Evolutionary conservation across 2,888 invertebrate genomes (phyloP).

Genomic region (Ephialtes manifestator): DNA sequence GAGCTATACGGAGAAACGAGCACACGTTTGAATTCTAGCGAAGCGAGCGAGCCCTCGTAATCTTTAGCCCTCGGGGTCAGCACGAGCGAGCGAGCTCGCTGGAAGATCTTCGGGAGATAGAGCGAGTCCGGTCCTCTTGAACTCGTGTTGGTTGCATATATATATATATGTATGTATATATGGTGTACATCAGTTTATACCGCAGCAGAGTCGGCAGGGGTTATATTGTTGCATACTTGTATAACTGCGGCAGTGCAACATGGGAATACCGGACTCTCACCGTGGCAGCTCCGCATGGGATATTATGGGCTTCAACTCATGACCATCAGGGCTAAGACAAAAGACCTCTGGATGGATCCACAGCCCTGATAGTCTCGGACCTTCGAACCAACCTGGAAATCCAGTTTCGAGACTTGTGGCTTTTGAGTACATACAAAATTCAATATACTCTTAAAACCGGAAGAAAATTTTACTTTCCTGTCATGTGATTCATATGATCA

Average conservation of each 20-base stretch:
- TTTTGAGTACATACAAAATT: background rate
- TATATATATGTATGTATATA: constrained; percentile 11
- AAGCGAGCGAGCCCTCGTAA: constrained; percentile 80
- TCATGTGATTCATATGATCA: too few relatives aligned
- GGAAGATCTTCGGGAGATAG: constrained; percentile 70
- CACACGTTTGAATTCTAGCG: constrained; percentile 77
- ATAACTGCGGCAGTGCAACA: constrained; percentile 49
- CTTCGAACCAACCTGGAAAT: constrained; percentile 49
- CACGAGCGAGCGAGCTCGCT: constrained; percentile 74
- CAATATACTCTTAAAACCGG: background rate
- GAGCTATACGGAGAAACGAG: constrained; percentile 41
- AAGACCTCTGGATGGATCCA: constrained; percentile 71
- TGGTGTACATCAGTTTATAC: constrained; percentile 35
- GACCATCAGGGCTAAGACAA: constrained; percentile 75
- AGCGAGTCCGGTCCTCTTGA: constrained; percentile 69
- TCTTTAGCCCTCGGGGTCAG: constrained; percentile 83
- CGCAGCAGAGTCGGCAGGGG: constrained; percentile 45
- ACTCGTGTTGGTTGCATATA: constrained; percentile 48
- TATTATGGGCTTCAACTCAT: constrained; percentile 76
- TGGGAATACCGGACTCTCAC: constrained; percentile 45
- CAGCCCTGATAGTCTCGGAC: constrained; percentile 45
- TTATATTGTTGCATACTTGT: constrained; percentile 66
- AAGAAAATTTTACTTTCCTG: background rate
- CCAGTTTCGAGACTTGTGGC: constrained; percentile 60
- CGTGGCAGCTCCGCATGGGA: constrained; percentile 56